phyloP scores from a whole-genome alignment of 2,797 vertebrate species.

The Arctocebus calabarensis region DNA sequence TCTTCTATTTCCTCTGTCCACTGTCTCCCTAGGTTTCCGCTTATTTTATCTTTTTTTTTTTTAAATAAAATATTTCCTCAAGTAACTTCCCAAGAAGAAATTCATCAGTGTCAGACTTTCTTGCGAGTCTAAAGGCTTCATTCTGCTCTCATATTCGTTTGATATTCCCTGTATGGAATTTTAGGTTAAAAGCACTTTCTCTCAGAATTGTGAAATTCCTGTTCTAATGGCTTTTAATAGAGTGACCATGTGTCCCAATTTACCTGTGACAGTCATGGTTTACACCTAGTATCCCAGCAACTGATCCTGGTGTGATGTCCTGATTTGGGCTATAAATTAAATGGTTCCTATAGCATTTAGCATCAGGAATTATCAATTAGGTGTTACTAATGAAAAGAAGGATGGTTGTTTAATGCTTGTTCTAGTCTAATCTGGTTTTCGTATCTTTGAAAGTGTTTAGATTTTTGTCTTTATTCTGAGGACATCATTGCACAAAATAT shows the following conservation, averaged over 20 bases:
- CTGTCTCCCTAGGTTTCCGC: background rate
- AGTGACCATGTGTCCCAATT: background rate
- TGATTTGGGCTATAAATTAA: background rate
- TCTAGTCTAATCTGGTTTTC: background rate
- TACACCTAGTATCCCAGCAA: background rate
- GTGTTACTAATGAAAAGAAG: background rate
- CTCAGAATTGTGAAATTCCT: constrained; percentile 18
- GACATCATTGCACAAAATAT: background rate
- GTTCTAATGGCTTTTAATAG: background rate
- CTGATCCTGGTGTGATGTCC: background rate
- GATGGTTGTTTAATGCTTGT: background rate
- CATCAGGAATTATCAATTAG: background rate
- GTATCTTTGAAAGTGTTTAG: constrained; percentile 33
- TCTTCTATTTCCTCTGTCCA: background rate
- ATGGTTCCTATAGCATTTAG: background rate
- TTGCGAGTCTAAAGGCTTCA: background rate
- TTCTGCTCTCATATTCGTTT: background rate
- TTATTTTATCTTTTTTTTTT: constrained; percentile 17
- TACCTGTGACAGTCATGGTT: background rate
- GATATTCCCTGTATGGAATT: background rate
- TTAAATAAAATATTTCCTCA: background rate
- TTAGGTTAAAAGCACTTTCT: background rate
- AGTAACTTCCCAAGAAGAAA: background rate
- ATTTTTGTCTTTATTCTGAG: constrained; percentile 1
- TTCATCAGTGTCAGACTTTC: background rate